Evolutionary conservation across 2,113 vertebrate species (phyloP), one percentile per base, ranked within the genome.

Genomic region (Sinocyclocheilus maitianheensis): DNA sequence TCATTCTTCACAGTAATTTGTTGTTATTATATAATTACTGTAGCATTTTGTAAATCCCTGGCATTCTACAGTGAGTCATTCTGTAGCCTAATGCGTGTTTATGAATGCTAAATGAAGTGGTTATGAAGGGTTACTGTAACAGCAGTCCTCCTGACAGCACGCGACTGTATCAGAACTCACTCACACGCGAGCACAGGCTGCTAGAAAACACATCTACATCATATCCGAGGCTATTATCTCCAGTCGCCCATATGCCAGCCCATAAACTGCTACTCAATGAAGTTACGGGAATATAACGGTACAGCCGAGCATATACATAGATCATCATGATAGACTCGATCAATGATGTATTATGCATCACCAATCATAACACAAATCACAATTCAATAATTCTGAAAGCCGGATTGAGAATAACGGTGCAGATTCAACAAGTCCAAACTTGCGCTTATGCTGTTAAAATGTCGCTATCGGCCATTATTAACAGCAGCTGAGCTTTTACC

Each of bases 401-500:
- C 14, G 2, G 69, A 1, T 43, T 10, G 24, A 76, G 48, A 71
- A 62, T 20, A 78, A 46, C 40, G 74, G 77, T 16, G 22, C 5
- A 43, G 55, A 71, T 88, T 79, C 86, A 90, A 87, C 88, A 90
- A 89, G 80, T 82, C 76, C 12, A 30, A 65, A 75, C 43, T 43
- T 14, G 20, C 60, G 8, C 10, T 34, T 10, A 18, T 71, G 8
- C 4, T 22, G 18, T 12, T 22, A 12, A 5, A 22, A 22, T 20
- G 9, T 20, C 46, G 24, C 24, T 58, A 46, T 80, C 55, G 24
- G 34, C 20, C 46, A 43, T 81, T 16, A 48, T 22, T 26, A 16
- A 26, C 4, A 2, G 67, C 16, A 34, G 9, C 34, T 20, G 7
- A 9, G 67, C 67, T 40, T 22, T 22, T 11, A 22, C 0, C 0